These are phyloP conservation scores for Eudemis profundana DNA, from an alignment of 2,888 invertebrate species.

Conservation along the genomic window DNA sequence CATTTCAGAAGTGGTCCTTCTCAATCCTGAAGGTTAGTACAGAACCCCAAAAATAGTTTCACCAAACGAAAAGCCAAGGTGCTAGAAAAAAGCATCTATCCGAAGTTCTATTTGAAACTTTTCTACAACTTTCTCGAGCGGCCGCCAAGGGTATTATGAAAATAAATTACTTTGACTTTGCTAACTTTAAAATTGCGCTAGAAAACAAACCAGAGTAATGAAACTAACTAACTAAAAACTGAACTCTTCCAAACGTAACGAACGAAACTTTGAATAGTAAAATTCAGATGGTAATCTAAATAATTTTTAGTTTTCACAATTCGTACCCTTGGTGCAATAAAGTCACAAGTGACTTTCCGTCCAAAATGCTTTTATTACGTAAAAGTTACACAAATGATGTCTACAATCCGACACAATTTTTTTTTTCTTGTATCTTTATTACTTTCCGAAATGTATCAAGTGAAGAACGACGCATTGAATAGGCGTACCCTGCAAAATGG, in stretches of 20 bases:
- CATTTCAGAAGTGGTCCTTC: not conserved
- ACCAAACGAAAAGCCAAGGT: slow-evolving; percentile 6
- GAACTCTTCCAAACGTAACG: slow-evolving; percentile 15
- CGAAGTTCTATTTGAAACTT: slow-evolving; percentile 19
- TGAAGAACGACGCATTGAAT: too few relatives aligned
- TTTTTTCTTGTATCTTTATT: too few relatives aligned
- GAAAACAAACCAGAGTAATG: slow-evolving; percentile 25
- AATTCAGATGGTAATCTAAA: not conserved
- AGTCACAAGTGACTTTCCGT: too few relatives aligned
- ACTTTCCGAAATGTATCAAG: too few relatives aligned
- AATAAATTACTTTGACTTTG: slow-evolving; percentile 33
- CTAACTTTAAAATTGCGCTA: slow-evolving; percentile 25
- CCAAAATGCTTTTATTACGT: too few relatives aligned
- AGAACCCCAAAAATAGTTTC: not conserved
- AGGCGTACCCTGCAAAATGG: too few relatives aligned
- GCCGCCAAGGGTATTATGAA: slow-evolving; percentile 30
- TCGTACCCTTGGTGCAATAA: too few relatives aligned
- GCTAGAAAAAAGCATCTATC: slow-evolving; percentile 9
- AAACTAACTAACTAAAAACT: slow-evolving; percentile 26
- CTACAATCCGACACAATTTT: too few relatives aligned
- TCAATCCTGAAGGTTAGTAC: not conserved
- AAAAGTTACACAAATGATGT: too few relatives aligned
- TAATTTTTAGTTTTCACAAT: too few relatives aligned
- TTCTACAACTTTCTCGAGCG: slow-evolving; percentile 9
- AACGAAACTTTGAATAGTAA: slow-evolving; percentile 6